A percentile compares a stretch with the other conserved stretches of the same genome.
These are phyloP conservation scores for Herpetotheres cachinnans DNA, from an alignment of 2,113 vertebrate species.

Conservation along the genomic window DNA sequence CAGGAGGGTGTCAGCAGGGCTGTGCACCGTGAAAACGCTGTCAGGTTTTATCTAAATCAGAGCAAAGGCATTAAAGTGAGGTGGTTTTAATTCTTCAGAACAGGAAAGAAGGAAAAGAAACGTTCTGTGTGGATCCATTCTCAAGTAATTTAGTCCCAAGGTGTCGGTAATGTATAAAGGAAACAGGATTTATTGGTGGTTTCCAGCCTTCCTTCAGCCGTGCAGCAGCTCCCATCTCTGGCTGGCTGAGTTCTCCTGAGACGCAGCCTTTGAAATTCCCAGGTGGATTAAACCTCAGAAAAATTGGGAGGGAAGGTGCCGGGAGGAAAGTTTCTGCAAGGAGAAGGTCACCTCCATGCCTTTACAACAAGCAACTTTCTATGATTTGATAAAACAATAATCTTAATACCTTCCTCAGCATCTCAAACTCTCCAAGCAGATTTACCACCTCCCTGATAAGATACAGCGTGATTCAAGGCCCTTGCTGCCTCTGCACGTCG, in stretches of 20 bases:
- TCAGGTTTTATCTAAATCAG: neutral
- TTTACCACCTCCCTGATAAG: neutral
- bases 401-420: neutral
- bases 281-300: neutral
- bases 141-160: neutral
- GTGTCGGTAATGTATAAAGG: neutral
- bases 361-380: neutral
- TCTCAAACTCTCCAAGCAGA: neutral
- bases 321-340: neutral
- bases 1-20: neutral
- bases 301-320: neutral
- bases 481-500: fast-evolving
- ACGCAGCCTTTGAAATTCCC: neutral
- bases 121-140: neutral
- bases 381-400: neutral
- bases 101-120: neutral
- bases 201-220: neutral
- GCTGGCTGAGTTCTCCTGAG: neutral
- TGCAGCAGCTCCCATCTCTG: neutral
- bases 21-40: neutral
- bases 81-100: neutral
- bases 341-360: neutral
- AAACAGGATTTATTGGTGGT: neutral
- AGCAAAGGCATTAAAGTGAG: neutral
- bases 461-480: neutral